Conservation (phyloP, 2,113 vertebrate genomes). For the Naja naja region DNA sequence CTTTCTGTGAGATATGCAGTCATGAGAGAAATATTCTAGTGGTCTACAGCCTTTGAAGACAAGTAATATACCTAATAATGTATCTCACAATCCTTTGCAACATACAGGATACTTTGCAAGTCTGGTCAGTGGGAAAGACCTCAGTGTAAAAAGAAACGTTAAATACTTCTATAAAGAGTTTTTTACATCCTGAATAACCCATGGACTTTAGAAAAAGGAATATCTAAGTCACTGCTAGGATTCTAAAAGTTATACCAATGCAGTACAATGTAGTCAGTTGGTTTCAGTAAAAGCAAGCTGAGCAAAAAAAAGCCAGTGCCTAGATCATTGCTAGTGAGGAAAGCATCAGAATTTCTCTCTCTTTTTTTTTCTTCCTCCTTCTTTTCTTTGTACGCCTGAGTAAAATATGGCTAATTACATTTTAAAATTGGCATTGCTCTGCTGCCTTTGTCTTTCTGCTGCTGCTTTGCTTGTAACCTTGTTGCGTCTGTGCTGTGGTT, state of each 20-base stretch:
- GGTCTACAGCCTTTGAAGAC: not conserved
- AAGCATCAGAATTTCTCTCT: not conserved
- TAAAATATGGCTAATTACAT: constrained; percentile 28
- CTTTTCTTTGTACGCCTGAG: constrained; percentile 26
- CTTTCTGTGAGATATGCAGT: not conserved
- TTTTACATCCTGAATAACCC: not conserved
- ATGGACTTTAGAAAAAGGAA: accelerated
- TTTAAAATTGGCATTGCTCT: constrained; percentile 41
- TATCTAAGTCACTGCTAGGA: constrained; percentile 13
- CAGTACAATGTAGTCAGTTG: not conserved
- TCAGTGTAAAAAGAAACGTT: not conserved
- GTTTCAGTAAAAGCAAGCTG: not conserved
- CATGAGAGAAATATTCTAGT: not conserved
- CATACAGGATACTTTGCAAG: not conserved
- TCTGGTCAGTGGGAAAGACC: not conserved
- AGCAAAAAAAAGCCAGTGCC: not conserved
- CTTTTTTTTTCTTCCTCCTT: not conserved
- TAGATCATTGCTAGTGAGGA: constrained; percentile 18
- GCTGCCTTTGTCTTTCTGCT: constrained; percentile 46
- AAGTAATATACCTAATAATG: not conserved
- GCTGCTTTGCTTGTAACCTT: constrained; percentile 70
- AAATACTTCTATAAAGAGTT: not conserved
- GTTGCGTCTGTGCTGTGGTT: constrained; percentile 77
- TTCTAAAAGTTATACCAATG: not conserved
- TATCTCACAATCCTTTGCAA: not conserved